Conservation (phyloP, 2,888 invertebrate species). For the Epirrhoe tristata region DNA sequence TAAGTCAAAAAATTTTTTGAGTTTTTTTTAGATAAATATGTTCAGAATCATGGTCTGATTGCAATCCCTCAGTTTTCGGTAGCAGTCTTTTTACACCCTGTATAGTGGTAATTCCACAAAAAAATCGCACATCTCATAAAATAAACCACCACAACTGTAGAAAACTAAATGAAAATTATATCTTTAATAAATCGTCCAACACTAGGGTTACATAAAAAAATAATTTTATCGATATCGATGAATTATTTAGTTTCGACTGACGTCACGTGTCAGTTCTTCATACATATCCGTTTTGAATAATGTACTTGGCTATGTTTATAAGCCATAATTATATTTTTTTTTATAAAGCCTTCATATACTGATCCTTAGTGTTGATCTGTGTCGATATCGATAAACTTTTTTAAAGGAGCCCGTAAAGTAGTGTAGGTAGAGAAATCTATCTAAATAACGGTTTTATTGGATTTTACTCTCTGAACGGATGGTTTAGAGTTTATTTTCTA, state of each 20-base stretch:
- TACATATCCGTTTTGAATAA: slow-evolving; percentile 23
- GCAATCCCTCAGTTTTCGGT: too few relatives aligned
- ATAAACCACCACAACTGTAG: slow-evolving; percentile 33
- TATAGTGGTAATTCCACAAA: neutral
- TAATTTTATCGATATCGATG: slow-evolving; percentile 39
- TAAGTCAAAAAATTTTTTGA: too few relatives aligned
- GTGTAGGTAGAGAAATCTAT: slow-evolving; percentile 41
- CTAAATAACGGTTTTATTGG: slow-evolving; percentile 32
- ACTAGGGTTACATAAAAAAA: slow-evolving; percentile 27
- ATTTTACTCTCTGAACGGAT: slow-evolving; percentile 31
- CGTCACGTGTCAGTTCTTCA: neutral
- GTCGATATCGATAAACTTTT: slow-evolving; percentile 32
- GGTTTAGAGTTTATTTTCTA: slow-evolving; percentile 35
- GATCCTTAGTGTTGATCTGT: slow-evolving; percentile 12
- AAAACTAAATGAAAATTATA: slow-evolving; percentile 25
- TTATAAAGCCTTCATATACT: neutral
- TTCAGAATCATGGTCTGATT: too few relatives aligned
- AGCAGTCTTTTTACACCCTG: too few relatives aligned
- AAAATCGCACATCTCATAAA: slow-evolving; percentile 10
- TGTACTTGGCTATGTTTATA: neutral
- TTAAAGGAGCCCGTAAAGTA: slow-evolving; percentile 13
- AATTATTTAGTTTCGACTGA: neutral
- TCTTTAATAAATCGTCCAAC: slow-evolving; percentile 40
- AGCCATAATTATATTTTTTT: neutral
- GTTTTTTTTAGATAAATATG: too few relatives aligned